phyloP scores from a whole-genome alignment of 1,140 invertebrate genomes.

The Drosophila bocki region DNA sequence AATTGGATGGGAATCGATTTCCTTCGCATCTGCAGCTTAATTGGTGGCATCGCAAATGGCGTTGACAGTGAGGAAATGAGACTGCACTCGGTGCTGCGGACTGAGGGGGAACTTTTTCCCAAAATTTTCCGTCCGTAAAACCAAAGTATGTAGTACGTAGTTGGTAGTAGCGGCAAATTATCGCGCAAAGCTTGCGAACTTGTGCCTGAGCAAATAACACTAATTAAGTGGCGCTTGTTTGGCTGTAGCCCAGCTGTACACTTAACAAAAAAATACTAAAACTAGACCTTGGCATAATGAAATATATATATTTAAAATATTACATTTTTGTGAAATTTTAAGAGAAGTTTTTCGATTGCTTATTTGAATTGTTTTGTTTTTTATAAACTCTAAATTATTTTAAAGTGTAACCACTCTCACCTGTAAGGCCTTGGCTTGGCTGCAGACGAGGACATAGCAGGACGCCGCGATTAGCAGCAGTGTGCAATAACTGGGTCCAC shows the following conservation, averaged over 20 bases:
- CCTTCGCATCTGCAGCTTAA: constrained; percentile 24
- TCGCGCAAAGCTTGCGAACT: constrained; percentile 24
- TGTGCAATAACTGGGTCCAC: constrained; percentile 71
- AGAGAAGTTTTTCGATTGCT: too few relatives aligned
- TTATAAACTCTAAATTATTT: not conserved
- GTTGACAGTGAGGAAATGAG: constrained; percentile 34
- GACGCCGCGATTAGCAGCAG: constrained; percentile 70
- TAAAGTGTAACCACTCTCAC: constrained; percentile 41
- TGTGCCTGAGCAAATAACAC: constrained; percentile 62
- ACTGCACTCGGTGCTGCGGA: not conserved
- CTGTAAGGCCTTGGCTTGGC: constrained; percentile 69
- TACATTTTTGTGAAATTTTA: not conserved
- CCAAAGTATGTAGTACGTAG: constrained; percentile 8
- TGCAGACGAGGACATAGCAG: constrained; percentile 67
- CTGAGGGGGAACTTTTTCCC: constrained; percentile 18
- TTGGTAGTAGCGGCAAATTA: constrained; percentile 32
- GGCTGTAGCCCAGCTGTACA: constrained; percentile 3
- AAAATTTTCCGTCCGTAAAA: constrained; percentile 22
- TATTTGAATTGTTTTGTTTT: not conserved
- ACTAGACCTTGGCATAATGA: too few relatives aligned
- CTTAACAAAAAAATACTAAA: not conserved
- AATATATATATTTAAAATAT: too few relatives aligned
- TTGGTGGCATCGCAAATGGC: constrained; percentile 32
- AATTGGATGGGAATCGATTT: constrained; percentile 49
- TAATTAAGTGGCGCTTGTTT: constrained; percentile 70